Percentiles rank a stretch among this genome's conserved stretches.
phyloP scores from a whole-genome alignment of 2,888 invertebrate genomes.

The Perizoma flavofasciatum region DNA sequence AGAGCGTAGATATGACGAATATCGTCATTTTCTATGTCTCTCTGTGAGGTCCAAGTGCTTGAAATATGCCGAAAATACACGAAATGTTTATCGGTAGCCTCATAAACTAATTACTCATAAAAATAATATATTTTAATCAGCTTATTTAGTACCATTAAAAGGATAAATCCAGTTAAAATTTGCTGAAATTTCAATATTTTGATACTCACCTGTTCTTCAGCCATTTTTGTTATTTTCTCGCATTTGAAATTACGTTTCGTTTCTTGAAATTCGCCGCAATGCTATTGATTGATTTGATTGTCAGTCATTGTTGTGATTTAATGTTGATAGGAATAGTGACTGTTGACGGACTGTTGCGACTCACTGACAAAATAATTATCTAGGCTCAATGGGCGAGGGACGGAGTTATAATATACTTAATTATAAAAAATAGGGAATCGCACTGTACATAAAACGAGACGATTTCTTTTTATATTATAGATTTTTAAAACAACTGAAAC shows the following conservation, averaged over 20 bases:
- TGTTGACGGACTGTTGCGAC: too few species aligned
- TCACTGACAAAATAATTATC: too few species aligned
- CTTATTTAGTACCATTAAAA: slow-evolving; percentile 13
- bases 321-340: too few species aligned
- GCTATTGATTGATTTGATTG: too few species aligned
- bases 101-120: slow-evolving; percentile 1
- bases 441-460: too few species aligned
- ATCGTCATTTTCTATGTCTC: slow-evolving; percentile 18
- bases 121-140: slow-evolving; percentile 11
- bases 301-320: slow-evolving; percentile 4
- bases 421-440: too few species aligned
- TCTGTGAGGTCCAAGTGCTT: slow-evolving; percentile 25
- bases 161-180: slow-evolving; percentile 67
- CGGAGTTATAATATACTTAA: too few species aligned
- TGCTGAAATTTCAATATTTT: slow-evolving; percentile 70
- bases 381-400: too few species aligned
- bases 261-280: slow-evolving; percentile 29
- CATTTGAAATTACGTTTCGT: slow-evolving; percentile 75
- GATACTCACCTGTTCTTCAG: slow-evolving; percentile 90
- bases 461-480: too few species aligned
- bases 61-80: slow-evolving; percentile 19
- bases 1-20: slow-evolving; percentile 15
- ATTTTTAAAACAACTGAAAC: too few species aligned
- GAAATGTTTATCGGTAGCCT: slow-evolving; percentile 5
- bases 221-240: slow-evolving; percentile 87